Conservation (phyloP, 2,113 vertebrate genomes). For the Ciconia boyciana region DNA sequence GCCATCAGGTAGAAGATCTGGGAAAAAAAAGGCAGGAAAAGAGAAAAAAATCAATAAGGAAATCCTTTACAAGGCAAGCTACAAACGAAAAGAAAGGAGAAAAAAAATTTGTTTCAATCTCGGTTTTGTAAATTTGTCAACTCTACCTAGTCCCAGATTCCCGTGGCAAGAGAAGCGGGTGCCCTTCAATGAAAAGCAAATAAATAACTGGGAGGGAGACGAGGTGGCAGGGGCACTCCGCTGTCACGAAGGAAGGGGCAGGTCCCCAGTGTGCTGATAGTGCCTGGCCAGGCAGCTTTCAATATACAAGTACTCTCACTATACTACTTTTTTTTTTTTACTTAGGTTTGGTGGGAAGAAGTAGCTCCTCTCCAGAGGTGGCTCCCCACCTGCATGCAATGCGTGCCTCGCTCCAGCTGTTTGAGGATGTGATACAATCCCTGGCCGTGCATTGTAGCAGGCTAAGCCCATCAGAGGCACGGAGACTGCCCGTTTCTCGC, state of each 20-base stretch:
- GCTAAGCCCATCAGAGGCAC: neutral
- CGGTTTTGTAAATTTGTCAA: neutral
- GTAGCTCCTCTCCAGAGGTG: neutral
- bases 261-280: neutral
- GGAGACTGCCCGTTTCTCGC: neutral
- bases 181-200: neutral
- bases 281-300: neutral
- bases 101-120: neutral
- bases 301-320: neutral
- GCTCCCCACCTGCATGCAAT: neutral
- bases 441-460: neutral
- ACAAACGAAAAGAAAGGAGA: neutral
- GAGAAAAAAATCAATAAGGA: neutral
- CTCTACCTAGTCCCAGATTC: neutral
- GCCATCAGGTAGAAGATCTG: constrained; percentile 24
- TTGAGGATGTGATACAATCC: neutral
- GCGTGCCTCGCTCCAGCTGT: neutral
- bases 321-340: neutral
- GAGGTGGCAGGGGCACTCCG: neutral
- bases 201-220: neutral
- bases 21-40: neutral
- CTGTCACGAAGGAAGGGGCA: neutral
- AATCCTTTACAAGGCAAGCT: neutral
- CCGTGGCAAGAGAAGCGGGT: neutral
- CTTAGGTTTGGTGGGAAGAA: neutral